Base-by-base conservation (phyloP, 2,113 vertebrate species). In the Coreoperca whiteheadi region DNA sequence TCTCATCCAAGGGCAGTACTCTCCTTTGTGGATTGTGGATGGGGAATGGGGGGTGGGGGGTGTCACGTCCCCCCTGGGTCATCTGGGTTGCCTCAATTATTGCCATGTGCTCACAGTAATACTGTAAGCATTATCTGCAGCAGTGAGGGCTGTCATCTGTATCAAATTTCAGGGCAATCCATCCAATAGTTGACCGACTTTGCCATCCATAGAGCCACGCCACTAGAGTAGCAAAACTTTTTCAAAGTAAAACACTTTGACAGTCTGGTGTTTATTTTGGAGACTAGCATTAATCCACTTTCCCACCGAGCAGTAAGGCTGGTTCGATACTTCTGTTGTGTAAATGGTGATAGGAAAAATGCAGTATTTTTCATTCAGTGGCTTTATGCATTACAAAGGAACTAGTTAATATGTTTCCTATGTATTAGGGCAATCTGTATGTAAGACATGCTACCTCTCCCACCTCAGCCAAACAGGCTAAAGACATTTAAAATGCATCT, bases 401-500 rank as follows among this genome's bases (percentile, higher is more conserved):
- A n/a, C 41, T 12, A 0, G 23, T 43, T 77, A 39, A 60, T 39
- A n/a, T 74, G 28, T 73, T 67, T 69, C 7, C 16, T 37, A 8
- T 86, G 30, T 70, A 53, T 77, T 9, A 59, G 51, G 64, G 39
- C 39, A 51, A 64, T 69, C n/a, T 81, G 34, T 21, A 25, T 57
- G 63, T 34, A 21, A 61, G 34, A 30, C 57, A 59, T 28, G 28
- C 30, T 37, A 1, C 18, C 34, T 54, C 51, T 68, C 34, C 21
- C 30, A 74, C 15, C 20, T 37, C 4, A 8, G 11, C 15, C 25
- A 54, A 39, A 71, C 30, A 46, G 37, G 15, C 81, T 82, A 60
- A 86, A 73, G 53, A 71, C 48, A 90, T 85, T 84, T 78, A 39
- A 39, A 75, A 82, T 53, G 28, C 48, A 82, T 89, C 79, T 88